Evolutionary conservation across 2,797 vertebrate genomes (phyloP).

Genomic region (Notolabrus celidotus): DNA sequence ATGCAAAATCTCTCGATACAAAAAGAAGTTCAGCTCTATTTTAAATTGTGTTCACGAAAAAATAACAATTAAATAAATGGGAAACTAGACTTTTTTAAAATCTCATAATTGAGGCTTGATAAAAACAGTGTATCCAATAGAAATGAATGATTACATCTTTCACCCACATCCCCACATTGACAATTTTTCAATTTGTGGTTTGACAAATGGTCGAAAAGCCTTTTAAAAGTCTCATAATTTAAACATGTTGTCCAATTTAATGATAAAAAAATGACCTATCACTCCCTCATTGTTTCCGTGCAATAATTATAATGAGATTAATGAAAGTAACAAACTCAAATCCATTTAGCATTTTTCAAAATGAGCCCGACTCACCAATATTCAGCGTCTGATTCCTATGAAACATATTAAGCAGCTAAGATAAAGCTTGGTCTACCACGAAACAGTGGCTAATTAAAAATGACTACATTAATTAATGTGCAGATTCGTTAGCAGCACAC

Average conservation of each 20-base stretch:
- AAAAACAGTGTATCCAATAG: neutral
- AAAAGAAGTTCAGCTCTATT: neutral
- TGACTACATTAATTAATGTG: constrained; percentile 81
- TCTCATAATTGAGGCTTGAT: neutral
- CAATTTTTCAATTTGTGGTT: neutral
- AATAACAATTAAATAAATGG: neutral
- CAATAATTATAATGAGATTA: constrained; percentile 60
- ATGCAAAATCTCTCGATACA: neutral
- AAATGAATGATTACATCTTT: neutral
- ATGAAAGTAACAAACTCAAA: constrained; percentile 69
- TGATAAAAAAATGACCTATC: constrained; percentile 20
- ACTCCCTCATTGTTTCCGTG: constrained; percentile 22
- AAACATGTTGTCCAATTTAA: constrained; percentile 26
- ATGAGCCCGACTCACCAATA: constrained; percentile 52
- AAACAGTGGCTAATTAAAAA: constrained; percentile 82
- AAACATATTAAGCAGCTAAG: constrained; percentile 72
- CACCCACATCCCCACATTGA: neutral
- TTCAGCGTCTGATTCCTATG: constrained; percentile 59
- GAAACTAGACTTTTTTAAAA: neutral
- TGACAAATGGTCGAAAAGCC: constrained; percentile 4
- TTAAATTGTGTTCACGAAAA: neutral
- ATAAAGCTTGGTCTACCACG: constrained; percentile 72
- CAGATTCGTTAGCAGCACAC: constrained; percentile 70
- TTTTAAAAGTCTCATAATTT: constrained; percentile 28
- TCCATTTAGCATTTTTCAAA: constrained; percentile 65